phyloP scores from a whole-genome alignment of 2,888 invertebrate species.

The Monopis laevigella region DNA sequence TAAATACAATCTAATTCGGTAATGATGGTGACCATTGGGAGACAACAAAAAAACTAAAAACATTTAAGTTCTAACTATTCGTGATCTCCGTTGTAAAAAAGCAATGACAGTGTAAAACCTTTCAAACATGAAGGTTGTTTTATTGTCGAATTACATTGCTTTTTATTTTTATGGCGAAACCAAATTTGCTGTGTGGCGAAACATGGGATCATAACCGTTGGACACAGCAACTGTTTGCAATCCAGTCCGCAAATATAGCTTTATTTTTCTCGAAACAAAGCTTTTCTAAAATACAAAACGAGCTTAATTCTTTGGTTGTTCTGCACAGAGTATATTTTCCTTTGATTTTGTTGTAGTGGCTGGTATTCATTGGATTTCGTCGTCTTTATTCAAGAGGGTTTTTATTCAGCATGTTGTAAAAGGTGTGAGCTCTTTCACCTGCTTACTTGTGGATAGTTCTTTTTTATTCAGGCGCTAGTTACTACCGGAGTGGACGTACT shows the following conservation, averaged over 20 bases:
- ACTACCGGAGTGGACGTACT: too few relatives aligned
- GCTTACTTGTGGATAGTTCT: constrained; percentile 22
- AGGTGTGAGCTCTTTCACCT: constrained; percentile 41
- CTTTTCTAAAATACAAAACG: constrained; percentile 17
- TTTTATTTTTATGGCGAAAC: constrained; percentile 57
- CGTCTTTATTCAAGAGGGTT: constrained; percentile 38
- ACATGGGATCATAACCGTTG: constrained; percentile 58
- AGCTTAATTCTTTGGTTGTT: constrained; percentile 1
- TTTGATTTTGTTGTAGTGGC: constrained; percentile 27
- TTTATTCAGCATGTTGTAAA: constrained; percentile 47
- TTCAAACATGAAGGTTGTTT: too few relatives aligned
- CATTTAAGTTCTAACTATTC: too few relatives aligned
- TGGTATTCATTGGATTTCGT: constrained; percentile 35
- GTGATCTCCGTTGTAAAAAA: too few relatives aligned
- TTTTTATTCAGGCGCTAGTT: too few relatives aligned
- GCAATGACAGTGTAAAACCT: too few relatives aligned
- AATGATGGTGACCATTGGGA: too few relatives aligned
- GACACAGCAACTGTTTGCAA: constrained; percentile 56
- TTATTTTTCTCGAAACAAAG: constrained; percentile 27
- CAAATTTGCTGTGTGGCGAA: constrained; percentile 58
- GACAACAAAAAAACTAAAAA: too few relatives aligned
- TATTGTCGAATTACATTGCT: constrained; percentile 19
- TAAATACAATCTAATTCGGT: too few relatives aligned
- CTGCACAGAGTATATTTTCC: constrained; percentile 26
- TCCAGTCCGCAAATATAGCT: constrained; percentile 40